These are phyloP conservation scores for Electrophaes corylata DNA, from an alignment of 2,888 invertebrate genomes.

Conservation along the genomic window DNA sequence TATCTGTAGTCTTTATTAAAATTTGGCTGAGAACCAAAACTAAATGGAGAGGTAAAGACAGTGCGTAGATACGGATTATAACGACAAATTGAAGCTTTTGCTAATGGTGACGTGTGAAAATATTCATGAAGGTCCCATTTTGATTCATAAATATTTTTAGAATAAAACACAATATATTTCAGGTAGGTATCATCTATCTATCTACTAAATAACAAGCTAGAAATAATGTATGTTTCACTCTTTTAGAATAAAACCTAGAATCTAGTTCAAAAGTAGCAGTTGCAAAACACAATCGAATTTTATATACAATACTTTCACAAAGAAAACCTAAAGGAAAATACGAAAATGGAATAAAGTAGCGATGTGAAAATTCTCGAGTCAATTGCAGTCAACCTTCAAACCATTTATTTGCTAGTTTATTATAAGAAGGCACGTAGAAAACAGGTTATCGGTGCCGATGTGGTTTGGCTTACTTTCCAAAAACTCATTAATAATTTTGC, in stretches of 20 bases:
- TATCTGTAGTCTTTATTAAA: background rate
- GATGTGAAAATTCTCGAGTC: constrained; percentile 31
- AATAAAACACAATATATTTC: too few relatives aligned
- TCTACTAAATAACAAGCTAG: too few relatives aligned
- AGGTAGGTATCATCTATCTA: too few relatives aligned
- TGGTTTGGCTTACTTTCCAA: background rate
- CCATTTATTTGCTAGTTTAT: constrained; percentile 36
- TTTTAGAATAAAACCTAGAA: too few relatives aligned
- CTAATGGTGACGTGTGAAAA: constrained; percentile 31
- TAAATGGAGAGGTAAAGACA: too few relatives aligned
- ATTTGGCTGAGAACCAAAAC: background rate
- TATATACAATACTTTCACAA: constrained; percentile 1
- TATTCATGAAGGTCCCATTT: background rate
- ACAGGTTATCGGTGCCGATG: background rate
- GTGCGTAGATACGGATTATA: constrained; percentile 43
- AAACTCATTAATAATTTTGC: too few relatives aligned
- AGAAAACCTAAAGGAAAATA: constrained; percentile 17
- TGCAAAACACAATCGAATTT: constrained; percentile 1
- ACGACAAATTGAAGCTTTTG: constrained; percentile 47
- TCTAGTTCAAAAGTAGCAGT: background rate
- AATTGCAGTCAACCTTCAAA: constrained; percentile 32
- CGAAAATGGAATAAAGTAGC: constrained; percentile 16
- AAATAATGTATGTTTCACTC: too few relatives aligned
- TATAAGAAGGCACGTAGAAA: constrained; percentile 18
- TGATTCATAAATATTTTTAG: too few relatives aligned